Base-by-base conservation (phyloP, 2,888 invertebrate species). In the Oxyscelio sp. region DNA sequence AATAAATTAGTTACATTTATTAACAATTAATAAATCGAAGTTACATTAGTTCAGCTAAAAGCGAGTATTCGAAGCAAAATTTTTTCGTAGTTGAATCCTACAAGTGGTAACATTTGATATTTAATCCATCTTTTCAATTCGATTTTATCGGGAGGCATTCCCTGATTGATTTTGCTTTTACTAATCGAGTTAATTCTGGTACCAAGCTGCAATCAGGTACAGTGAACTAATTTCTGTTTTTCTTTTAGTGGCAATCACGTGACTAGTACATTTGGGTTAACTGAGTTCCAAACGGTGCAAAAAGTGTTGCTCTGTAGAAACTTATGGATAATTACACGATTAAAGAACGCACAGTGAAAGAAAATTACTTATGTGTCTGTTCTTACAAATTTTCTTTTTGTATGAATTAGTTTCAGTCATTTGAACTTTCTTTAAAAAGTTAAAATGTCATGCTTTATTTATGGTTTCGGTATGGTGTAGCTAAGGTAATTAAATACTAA, bases 281-380 rank as follows among this genome's bases (percentile, higher is more conserved):
- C 59, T 24, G 56, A 59, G 71, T 61, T 78, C 5, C 31, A 24
- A 63, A 13, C 59, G 75, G 50, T 13, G 63, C 71, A 71, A 77
- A 65, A 75, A 82, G 27, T 63, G 70, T 65, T 19, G 68, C 65
- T 75, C 71, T 50, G 4, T 52, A 22, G 50, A 71, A 63, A 77
- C 65, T 82, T 77, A 71, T 77, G 58, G 65, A 82, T 59, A 70
- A 71, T 75, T 71, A 31, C 61, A 71, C 65, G 75, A 82, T 75
- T 75, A 75, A 71, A 65, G 22, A 50, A 38, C 31, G n/a, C n/a
- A n/a, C n/a, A n/a, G n/a, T n/a, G n/a, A n/a, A n/a, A n/a, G n/a
- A n/a, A n/a, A n/a, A n/a, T n/a, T n/a, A n/a, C n/a, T n/a, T n/a
- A n/a, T n/a, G n/a, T n/a, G n/a, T n/a, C n/a, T n/a, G n/a, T n/a